A percentile compares a stretch with the other conserved stretches of the same genome.
Evolutionary conservation across 2,113 vertebrate genomes (phyloP).

Genomic region (Psephotus haematonotus): DNA sequence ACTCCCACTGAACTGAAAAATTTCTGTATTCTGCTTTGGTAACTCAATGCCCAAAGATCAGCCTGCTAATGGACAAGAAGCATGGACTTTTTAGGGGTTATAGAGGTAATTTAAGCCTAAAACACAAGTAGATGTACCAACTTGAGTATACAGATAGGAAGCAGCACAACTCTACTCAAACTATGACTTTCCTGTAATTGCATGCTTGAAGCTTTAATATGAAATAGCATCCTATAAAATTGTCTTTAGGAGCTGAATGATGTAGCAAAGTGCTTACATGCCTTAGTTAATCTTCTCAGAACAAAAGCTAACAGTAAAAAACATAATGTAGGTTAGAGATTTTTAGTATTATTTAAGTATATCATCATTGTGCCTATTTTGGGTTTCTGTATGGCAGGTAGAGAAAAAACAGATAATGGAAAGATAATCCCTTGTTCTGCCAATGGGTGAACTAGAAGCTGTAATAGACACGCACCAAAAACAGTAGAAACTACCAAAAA

Average conservation of each 20-base stretch:
- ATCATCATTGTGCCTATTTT: not conserved
- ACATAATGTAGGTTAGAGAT: not conserved
- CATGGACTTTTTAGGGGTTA: conserved; percentile 17
- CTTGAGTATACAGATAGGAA: not conserved
- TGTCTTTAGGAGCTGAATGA: not conserved
- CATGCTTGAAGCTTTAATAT: conserved; percentile 6
- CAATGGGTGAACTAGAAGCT: not conserved
- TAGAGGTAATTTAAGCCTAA: conserved; percentile 22
- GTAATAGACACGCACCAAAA: not conserved
- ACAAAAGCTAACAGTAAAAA: not conserved
- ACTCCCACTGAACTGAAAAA: conserved; percentile 36
- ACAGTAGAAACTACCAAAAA: not conserved
- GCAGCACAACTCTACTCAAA: conserved; percentile 6
- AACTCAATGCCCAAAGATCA: conserved; percentile 9
- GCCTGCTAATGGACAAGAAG: conserved; percentile 6
- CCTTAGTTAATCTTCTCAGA: not conserved
- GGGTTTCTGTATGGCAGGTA: not conserved
- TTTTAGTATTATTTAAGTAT: not conserved
- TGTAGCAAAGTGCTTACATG: not conserved
- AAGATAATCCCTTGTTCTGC: not conserved
- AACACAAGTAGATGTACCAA: not conserved
- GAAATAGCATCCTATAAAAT: conserved; percentile 29
- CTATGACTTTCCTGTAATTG: conserved; percentile 16
- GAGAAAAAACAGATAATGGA: not conserved
- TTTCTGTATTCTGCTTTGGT: conserved; percentile 1